Conservation (phyloP, 1,140 invertebrate species). For the Physella acuta region DNA sequence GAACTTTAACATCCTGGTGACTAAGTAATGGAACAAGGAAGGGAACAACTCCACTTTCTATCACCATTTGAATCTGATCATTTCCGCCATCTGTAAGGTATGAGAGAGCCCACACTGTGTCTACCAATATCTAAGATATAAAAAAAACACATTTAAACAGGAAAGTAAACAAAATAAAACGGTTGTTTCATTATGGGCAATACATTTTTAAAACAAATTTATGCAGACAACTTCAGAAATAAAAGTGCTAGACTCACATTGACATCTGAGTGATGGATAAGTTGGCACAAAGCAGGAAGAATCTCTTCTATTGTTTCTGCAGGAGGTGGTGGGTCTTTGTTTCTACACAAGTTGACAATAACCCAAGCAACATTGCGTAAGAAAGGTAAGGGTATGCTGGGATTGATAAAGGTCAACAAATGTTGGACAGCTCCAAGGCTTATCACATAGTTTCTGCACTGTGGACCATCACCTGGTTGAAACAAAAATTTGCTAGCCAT, state of each 20-base stretch:
- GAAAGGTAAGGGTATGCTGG: conserved; percentile 56
- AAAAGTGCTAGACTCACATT: too few species aligned
- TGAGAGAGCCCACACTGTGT: conserved; percentile 98
- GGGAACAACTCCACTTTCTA: conserved; percentile 92
- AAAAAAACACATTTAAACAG: conserved; percentile 21
- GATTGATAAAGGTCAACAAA: conserved; percentile 58
- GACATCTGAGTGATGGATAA: conserved; percentile 93
- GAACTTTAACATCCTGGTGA: conserved; percentile 92
- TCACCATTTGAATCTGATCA: conserved; percentile 98
- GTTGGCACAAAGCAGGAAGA: conserved; percentile 87
- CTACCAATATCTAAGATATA: conserved; percentile 84
- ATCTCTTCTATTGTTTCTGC: conserved; percentile 82
- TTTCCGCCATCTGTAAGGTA: conserved; percentile 98
- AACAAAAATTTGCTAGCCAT: conserved; percentile 14
- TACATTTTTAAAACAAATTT: not conserved
- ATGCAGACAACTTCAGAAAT: too few species aligned
- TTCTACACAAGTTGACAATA: conserved; percentile 60
- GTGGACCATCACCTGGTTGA: conserved; percentile 57
- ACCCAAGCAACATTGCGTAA: conserved; percentile 62
- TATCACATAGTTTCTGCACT: conserved; percentile 60
- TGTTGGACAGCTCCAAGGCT: conserved; percentile 57
- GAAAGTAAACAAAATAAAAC: not conserved
- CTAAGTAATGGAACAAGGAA: conserved; percentile 91
- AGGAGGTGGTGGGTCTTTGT: conserved; percentile 60
- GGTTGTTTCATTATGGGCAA: not conserved